Evolutionary conservation across 2,113 vertebrate species (phyloP).

Genomic region (Climacteris rufus): DNA sequence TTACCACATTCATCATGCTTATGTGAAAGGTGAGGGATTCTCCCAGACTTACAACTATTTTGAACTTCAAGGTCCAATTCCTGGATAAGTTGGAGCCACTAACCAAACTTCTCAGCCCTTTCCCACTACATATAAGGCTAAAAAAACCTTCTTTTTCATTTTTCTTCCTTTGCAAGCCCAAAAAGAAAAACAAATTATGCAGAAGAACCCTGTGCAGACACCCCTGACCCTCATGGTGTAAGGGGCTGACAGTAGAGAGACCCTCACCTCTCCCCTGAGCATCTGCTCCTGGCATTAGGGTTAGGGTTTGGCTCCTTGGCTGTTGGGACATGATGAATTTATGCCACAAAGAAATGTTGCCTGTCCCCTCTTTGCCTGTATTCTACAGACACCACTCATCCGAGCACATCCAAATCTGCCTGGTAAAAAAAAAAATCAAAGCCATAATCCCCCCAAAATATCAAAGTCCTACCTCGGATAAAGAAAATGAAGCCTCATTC

Average conservation of each 20-base stretch:
- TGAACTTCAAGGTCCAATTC: not conserved
- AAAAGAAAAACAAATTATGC: not conserved
- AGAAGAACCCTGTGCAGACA: not conserved
- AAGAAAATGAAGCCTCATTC: not conserved
- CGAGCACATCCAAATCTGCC: not conserved
- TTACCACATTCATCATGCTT: fast-evolving
- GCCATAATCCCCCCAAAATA: not conserved
- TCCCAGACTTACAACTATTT: not conserved
- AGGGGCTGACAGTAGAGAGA: not conserved
- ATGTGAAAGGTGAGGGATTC: not conserved
- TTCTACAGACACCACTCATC: not conserved
- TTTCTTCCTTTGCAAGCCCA: not conserved
- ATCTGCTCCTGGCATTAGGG: not conserved
- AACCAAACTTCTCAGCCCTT: not conserved
- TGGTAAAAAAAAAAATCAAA: not conserved
- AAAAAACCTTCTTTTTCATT: not conserved
- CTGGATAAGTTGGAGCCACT: not conserved
- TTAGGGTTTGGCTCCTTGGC: not conserved
- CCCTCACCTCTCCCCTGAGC: not conserved
- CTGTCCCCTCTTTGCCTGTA: not conserved
- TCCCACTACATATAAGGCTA: not conserved
- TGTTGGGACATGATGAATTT: not conserved
- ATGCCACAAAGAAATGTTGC: not conserved
- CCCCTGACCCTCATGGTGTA: fast-evolving
- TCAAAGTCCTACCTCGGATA: not conserved